These are phyloP conservation scores for Petrocephalus sullivani DNA, from an alignment of 2,797 vertebrate genomes.

Conservation along the genomic window DNA sequence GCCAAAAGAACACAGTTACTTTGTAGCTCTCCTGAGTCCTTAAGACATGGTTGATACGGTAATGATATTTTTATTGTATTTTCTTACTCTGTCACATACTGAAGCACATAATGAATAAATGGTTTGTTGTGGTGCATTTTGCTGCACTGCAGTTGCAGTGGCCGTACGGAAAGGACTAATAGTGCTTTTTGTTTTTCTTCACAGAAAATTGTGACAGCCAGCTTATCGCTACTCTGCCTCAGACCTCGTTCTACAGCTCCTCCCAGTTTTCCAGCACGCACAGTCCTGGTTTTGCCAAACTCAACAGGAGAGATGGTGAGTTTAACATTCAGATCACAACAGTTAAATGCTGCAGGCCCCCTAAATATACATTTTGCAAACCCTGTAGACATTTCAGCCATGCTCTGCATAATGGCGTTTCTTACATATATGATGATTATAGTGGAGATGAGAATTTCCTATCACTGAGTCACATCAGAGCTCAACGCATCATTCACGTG, in stretches of 20 bases:
- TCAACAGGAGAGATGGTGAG: slow-evolving; percentile 80
- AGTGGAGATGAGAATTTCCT: not conserved
- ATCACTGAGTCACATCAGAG: not conserved
- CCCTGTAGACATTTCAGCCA: not conserved
- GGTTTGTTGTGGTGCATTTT: not conserved
- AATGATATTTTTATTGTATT: not conserved
- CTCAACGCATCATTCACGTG: not conserved
- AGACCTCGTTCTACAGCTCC: slow-evolving; percentile 71
- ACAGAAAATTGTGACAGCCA: slow-evolving; percentile 73
- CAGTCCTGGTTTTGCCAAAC: slow-evolving; percentile 72
- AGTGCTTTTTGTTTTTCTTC: slow-evolving; percentile 33
- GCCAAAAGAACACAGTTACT: not conserved
- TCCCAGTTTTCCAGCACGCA: slow-evolving; percentile 74
- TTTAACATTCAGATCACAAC: slow-evolving; percentile 8
- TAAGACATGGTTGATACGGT: not conserved
- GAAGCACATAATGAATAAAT: not conserved
- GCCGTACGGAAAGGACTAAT: not conserved
- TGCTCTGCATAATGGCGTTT: not conserved
- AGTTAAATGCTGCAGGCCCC: not conserved
- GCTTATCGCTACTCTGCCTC: slow-evolving; percentile 64
- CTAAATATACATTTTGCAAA: not conserved
- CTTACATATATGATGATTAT: not conserved
- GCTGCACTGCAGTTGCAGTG: not conserved
- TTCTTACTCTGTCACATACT: not conserved
- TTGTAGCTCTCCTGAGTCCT: not conserved